Base-by-base conservation (phyloP, 2,113 vertebrate genomes). In the Mirza zaza region DNA sequence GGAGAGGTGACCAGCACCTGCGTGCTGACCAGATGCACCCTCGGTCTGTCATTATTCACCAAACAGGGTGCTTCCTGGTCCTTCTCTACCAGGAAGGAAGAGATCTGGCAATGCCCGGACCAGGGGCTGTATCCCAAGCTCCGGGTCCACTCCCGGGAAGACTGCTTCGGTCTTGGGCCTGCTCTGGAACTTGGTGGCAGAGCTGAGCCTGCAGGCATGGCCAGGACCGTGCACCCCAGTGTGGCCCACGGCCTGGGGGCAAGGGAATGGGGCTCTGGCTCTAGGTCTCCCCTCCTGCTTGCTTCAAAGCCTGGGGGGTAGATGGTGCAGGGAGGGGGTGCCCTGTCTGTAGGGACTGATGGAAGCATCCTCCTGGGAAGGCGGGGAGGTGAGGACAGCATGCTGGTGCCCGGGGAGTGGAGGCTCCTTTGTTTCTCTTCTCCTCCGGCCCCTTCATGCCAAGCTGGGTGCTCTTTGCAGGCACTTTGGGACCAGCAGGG, bases 1-100 rank as follows among this genome's bases (percentile, higher is more conserved):
- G 42, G 48, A n/a, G 9, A 27, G 18, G 52, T 14, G 0, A 1
- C 5, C 32, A 1, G 5, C 0, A 4, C 6, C 18, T n/a, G 52
- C 34, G 0, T 5, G 15, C 61, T 36, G 39, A 77, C 0, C 12
- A 1, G 12, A 0, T 5, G 63, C 70, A 2, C 7, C 2, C n/a
- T 0, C 45, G 55, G 23, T 8, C 1, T 2, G 15, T 5, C n/a
- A n/a, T 42, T 36, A n/a, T 39, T 42, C 0, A 1, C 1, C 32
- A 4, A 11, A 9, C 2, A 11, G 34, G 57, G 57, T 34, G 17
- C n/a, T n/a, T n/a, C n/a, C n/a, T n/a, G n/a, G n/a, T n/a, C n/a
- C n/a, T n/a, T n/a, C n/a, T 75, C 34, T 12, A 9, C 11, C 0
- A 17, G 52, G 91, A n/a, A 27, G 34, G 39, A 27, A 27, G 50